phyloP scores from a whole-genome alignment of 1,140 invertebrate genomes.

The Steinernema feltiae region DNA sequence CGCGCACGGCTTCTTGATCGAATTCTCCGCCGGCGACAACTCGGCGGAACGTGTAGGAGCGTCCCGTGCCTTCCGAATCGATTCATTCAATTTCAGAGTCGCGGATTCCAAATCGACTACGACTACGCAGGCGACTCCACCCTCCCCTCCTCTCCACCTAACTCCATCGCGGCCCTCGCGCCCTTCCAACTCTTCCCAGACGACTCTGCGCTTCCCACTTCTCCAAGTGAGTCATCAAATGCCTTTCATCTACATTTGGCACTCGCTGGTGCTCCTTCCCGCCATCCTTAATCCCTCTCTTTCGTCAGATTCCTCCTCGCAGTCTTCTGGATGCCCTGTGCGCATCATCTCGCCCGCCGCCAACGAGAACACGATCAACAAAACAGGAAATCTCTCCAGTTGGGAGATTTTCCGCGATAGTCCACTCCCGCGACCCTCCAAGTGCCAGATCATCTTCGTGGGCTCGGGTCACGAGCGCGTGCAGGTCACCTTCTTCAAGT shows the following conservation, averaged over 20 bases:
- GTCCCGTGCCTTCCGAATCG: not conserved
- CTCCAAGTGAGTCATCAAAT: not conserved
- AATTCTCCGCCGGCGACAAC: constrained; percentile 7
- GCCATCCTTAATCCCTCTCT: not conserved
- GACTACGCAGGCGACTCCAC: not conserved
- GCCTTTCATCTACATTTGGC: not conserved
- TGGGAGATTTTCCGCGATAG: not conserved
- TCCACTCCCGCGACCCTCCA: constrained; percentile 4
- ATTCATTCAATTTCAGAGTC: constrained; percentile 12
- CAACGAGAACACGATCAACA: not conserved
- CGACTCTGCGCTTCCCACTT: not conserved
- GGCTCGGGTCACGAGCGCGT: constrained; percentile 45
- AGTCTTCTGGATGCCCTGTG: not conserved
- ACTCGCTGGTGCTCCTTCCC: not conserved
- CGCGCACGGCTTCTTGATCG: not conserved
- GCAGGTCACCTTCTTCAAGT: constrained; percentile 41
- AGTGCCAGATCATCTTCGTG: constrained; percentile 52
- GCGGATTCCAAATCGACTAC: constrained; percentile 13
- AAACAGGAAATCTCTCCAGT: not conserved
- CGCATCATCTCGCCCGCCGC: constrained; percentile 1
- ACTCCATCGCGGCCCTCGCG: not conserved
- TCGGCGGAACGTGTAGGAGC: not conserved
- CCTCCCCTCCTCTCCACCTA: not conserved
- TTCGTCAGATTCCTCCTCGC: not conserved
- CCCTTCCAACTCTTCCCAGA: not conserved